A percentile compares a stretch with the other conserved stretches of the same genome.
These are phyloP conservation scores for Pediacus dermestoides DNA, from an alignment of 2,888 invertebrate genomes.

Conservation along the genomic window DNA sequence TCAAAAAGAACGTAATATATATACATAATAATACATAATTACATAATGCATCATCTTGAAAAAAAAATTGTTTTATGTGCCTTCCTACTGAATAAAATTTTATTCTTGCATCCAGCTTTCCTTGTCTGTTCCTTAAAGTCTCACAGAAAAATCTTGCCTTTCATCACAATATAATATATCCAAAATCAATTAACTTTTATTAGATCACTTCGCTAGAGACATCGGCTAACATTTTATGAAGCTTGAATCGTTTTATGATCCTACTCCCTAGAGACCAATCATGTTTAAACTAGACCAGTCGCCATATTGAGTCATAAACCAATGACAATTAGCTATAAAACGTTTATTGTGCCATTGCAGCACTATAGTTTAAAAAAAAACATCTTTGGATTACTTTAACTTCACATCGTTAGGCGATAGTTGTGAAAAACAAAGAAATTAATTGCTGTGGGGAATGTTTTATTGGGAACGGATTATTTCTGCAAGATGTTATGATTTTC, in stretches of 20 bases:
- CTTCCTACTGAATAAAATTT: no score
- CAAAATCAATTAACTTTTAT: slow-evolving; percentile 46
- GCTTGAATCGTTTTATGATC: slow-evolving; percentile 42
- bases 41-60: no score
- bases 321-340: slow-evolving; percentile 52
- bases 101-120: no score
- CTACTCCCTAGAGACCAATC: slow-evolving; percentile 47
- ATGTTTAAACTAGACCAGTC: slow-evolving; percentile 49
- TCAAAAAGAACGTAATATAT: no score
- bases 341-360: slow-evolving; percentile 42
- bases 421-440: not conserved
- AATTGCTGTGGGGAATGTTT: slow-evolving; percentile 4
- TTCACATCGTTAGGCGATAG: slow-evolving; percentile 10
- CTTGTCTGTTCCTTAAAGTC: no score
- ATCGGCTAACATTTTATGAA: slow-evolving; percentile 42
- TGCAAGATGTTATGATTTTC: slow-evolving; percentile 31
- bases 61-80: no score
- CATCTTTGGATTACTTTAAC: slow-evolving; percentile 33
- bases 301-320: slow-evolving; percentile 52
- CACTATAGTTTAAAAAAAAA: slow-evolving; percentile 22
- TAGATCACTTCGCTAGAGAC: slow-evolving; percentile 33
- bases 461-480: not conserved
- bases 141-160: no score
- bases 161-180: no score
- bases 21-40: no score